Percentiles rank a stretch among this genome's conserved stretches.
phyloP scores from a whole-genome alignment of 2,888 invertebrate genomes.

The Agriopis marginaria region DNA sequence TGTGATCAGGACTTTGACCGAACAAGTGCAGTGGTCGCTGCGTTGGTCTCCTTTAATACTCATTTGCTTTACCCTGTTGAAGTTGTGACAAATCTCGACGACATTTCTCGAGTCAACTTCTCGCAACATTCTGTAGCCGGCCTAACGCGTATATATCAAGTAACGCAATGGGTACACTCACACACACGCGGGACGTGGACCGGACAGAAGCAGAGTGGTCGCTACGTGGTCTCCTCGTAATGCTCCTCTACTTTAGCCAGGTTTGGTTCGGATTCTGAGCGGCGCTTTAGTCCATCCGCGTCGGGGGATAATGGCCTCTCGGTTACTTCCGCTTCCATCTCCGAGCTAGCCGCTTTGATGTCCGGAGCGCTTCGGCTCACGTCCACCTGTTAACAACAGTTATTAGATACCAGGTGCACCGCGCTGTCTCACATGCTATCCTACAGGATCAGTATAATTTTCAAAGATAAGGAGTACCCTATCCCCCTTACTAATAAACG shows the following conservation, averaged over 20 bases:
- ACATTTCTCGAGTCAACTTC: not conserved
- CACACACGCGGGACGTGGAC: conserved; percentile 1
- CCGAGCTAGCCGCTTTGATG: conserved; percentile 74
- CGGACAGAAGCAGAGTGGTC: conserved; percentile 41
- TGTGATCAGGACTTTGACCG: not conserved
- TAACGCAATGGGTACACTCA: conserved; percentile 19
- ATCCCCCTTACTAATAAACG: too few species aligned
- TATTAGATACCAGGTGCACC: too few species aligned
- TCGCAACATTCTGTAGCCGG: not conserved
- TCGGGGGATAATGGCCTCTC: conserved; percentile 68
- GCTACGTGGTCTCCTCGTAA: conserved; percentile 69
- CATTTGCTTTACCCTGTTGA: not conserved
- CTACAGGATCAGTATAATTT: not conserved
- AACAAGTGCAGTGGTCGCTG: not conserved
- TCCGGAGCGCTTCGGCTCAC: conserved; percentile 88
- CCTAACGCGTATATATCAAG: not conserved
- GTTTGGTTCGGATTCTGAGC: conserved; percentile 89
- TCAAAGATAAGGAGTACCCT: too few species aligned
- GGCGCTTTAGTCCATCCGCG: conserved; percentile 81
- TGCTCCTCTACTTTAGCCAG: conserved; percentile 82
- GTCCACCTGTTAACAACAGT: conserved; percentile 65
- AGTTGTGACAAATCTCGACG: not conserved
- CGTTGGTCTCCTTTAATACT: not conserved
- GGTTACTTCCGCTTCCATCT: conserved; percentile 52
- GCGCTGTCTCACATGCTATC: not conserved